A percentile compares a stretch with the other conserved stretches of the same genome.
These are phyloP conservation scores for Grantiella picta DNA, from an alignment of 2,113 vertebrate genomes.

Conservation along the genomic window DNA sequence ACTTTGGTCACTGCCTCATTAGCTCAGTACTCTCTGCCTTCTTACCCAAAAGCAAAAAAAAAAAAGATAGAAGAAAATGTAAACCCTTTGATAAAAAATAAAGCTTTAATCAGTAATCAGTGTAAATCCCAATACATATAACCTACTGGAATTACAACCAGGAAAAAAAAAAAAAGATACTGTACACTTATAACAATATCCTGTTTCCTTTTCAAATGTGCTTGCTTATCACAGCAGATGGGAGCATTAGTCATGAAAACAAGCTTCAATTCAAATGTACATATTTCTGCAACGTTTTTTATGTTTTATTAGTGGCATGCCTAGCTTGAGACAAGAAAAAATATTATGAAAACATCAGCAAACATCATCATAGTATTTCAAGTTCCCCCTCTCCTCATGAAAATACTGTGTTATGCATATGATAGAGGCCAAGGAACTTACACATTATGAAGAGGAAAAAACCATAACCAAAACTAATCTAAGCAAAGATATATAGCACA, in stretches of 20 bases:
- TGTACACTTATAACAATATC: neutral
- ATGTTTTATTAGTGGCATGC: neutral
- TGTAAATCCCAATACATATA: neutral
- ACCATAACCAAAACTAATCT: neutral
- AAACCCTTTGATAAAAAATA: neutral
- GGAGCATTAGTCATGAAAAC: neutral
- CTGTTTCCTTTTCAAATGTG: neutral
- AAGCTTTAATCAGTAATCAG: neutral
- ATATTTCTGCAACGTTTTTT: neutral
- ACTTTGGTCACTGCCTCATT: neutral
- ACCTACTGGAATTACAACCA: neutral
- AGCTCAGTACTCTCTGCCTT: neutral
- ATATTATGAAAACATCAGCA: neutral
- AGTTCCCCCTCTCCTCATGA: neutral
- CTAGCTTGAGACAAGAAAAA: neutral
- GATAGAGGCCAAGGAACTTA: neutral
- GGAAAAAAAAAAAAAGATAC: neutral
- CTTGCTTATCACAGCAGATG: neutral
- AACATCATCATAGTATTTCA: neutral
- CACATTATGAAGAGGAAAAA: neutral
- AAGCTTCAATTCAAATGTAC: neutral
- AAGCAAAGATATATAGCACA: neutral
- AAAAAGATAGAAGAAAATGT: neutral
- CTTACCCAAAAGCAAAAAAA: neutral
- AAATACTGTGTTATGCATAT: neutral